Percentiles rank a stretch among this genome's conserved stretches.
phyloP scores from a whole-genome alignment of 2,888 invertebrate species.

The Sipha maydis region DNA sequence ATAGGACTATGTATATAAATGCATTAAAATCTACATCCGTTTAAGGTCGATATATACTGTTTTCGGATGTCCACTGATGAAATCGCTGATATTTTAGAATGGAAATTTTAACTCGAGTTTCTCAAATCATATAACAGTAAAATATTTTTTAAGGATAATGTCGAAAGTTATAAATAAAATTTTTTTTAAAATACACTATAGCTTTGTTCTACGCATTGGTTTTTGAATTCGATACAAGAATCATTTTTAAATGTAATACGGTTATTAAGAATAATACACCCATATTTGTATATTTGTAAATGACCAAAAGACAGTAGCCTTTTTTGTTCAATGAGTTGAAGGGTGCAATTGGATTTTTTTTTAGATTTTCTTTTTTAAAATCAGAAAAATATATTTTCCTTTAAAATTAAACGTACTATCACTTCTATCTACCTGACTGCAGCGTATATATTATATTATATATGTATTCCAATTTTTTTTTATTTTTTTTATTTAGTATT shows the following conservation, averaged over 20 bases:
- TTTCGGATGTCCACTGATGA: too few relatives aligned
- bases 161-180: not conserved
- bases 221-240: not conserved
- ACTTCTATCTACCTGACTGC: not conserved
- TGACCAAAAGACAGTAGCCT: not conserved
- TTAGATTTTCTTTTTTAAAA: not conserved
- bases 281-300: not conserved
- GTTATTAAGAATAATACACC: not conserved
- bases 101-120: not conserved
- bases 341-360: not conserved
- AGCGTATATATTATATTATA: not conserved
- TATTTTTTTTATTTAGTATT: not conserved
- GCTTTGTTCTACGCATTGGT: not conserved
- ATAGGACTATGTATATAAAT: not conserved
- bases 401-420: not conserved
- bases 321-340: not conserved
- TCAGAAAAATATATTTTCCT: not conserved
- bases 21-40: not conserved
- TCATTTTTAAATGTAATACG: not conserved
- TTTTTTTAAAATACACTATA: not conserved
- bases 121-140: not conserved
- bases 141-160: not conserved
- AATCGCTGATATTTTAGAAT: not conserved
- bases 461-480: not conserved
- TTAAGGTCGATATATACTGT: not conserved